Percentiles rank a stretch among this genome's conserved stretches.
These are phyloP conservation scores for Halcyon leucocephala DNA, from an alignment of 2,797 vertebrate genomes.

Conservation along the genomic window DNA sequence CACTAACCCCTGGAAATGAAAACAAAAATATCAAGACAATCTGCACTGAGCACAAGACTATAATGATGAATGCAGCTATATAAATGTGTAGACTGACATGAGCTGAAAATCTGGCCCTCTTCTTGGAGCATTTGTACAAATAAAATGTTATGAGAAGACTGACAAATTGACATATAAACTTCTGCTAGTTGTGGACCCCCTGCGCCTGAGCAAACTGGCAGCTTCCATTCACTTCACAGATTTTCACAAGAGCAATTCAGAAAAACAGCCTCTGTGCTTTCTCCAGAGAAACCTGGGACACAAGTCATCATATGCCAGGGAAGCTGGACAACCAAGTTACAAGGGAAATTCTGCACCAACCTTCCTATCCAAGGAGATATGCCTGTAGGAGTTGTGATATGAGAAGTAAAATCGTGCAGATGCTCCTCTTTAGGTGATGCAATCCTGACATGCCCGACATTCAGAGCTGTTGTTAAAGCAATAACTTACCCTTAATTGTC, in stretches of 20 bases:
- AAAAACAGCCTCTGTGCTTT: neutral
- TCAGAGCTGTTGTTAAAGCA: conserved; percentile 1
- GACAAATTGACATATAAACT: neutral
- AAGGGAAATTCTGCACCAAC: neutral
- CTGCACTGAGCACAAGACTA: neutral
- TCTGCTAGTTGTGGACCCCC: neutral
- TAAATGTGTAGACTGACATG: neutral
- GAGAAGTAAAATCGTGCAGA: neutral
- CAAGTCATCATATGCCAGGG: rapidly evolving
- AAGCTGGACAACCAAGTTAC: neutral
- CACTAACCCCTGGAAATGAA: neutral
- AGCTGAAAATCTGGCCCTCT: neutral
- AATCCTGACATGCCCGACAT: conserved; percentile 3
- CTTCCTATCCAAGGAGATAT: neutral
- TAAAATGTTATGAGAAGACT: neutral
- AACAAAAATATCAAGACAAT: neutral
- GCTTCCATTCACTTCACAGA: neutral
- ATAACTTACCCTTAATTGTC: conserved; percentile 46
- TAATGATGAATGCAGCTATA: neutral
- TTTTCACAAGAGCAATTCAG: neutral
- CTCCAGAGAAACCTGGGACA: neutral
- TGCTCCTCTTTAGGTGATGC: neutral
- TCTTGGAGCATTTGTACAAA: neutral
- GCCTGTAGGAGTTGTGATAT: neutral
- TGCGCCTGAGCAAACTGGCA: neutral